Evolutionary conservation across 2,797 vertebrate genomes (phyloP).

Genomic region (Liparis tanakae): DNA sequence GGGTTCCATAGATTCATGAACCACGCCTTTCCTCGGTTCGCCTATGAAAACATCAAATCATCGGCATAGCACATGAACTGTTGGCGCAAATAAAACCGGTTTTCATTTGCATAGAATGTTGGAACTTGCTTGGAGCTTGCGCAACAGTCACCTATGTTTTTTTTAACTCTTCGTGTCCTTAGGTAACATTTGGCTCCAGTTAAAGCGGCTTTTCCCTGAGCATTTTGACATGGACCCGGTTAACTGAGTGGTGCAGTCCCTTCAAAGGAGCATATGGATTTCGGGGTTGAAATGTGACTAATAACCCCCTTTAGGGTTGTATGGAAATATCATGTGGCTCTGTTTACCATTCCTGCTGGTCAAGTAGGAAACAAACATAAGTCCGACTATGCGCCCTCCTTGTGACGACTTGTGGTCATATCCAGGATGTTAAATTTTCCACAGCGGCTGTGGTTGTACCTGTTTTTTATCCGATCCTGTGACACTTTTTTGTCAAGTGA

Average conservation of each 20-base stretch:
- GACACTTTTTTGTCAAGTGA: not conserved
- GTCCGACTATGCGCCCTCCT: slow-evolving; percentile 8
- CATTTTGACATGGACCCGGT: slow-evolving; percentile 53
- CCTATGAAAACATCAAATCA: slow-evolving; percentile 8
- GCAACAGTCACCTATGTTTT: not conserved
- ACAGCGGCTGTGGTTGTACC: not conserved
- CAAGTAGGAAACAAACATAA: slow-evolving; percentile 34
- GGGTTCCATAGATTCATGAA: slow-evolving; percentile 14
- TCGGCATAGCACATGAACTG: slow-evolving; percentile 3
- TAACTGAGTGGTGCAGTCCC: slow-evolving; percentile 59
- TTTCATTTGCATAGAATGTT: not conserved
- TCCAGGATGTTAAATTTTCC: slow-evolving; percentile 10
- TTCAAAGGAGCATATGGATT: slow-evolving; percentile 55
- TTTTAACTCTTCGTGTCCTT: slow-evolving; percentile 5
- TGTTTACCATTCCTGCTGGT: slow-evolving; percentile 62
- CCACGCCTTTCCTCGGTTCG: slow-evolving; percentile 19
- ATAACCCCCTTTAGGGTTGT: slow-evolving; percentile 51
- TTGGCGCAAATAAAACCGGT: not conserved
- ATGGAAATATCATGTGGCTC: slow-evolving; percentile 66
- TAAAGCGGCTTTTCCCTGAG: slow-evolving; percentile 53
- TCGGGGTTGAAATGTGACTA: slow-evolving; percentile 66
- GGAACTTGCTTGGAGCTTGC: not conserved
- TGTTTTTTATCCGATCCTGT: not conserved
- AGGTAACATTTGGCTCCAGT: slow-evolving; percentile 52
- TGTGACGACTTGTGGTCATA: slow-evolving; percentile 1